Evolutionary conservation across 2,113 vertebrate genomes (phyloP).

Genomic region (Leucopternis melanops): DNA sequence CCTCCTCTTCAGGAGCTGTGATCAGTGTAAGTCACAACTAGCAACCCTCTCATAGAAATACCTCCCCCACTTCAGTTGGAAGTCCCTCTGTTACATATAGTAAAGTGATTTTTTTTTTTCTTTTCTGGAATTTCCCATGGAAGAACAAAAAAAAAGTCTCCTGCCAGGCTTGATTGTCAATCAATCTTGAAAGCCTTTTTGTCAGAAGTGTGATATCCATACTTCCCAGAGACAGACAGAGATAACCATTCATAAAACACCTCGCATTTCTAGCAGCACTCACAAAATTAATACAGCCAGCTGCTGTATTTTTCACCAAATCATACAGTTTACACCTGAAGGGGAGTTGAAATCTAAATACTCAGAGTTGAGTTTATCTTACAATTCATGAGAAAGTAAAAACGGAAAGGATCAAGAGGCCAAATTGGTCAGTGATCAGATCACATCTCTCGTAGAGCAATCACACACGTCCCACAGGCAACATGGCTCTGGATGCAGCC

Average conservation of each 20-base stretch:
- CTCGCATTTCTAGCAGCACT: no score
- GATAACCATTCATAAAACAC: background rate
- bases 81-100: background rate
- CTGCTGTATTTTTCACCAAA: background rate
- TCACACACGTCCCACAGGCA: fast-evolving
- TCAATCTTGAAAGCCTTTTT: background rate
- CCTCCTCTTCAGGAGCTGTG: background rate
- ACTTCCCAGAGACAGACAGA: background rate
- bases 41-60: fast-evolving
- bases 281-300: background rate
- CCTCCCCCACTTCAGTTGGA: fast-evolving
- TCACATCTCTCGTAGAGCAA: background rate
- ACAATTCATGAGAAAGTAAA: no score
- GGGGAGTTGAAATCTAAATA: background rate
- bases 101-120: no score
- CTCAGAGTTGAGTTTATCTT: background rate
- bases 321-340: background rate
- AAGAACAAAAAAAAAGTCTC: background rate
- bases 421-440: fast-evolving
- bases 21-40: background rate
- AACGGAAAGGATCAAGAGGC: background rate
- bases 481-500: background rate
- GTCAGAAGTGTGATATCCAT: background rate
- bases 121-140: background rate
- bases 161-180: background rate